phyloP scores from a whole-genome alignment of 2,888 invertebrate species.

The Epinotia demarniana region DNA sequence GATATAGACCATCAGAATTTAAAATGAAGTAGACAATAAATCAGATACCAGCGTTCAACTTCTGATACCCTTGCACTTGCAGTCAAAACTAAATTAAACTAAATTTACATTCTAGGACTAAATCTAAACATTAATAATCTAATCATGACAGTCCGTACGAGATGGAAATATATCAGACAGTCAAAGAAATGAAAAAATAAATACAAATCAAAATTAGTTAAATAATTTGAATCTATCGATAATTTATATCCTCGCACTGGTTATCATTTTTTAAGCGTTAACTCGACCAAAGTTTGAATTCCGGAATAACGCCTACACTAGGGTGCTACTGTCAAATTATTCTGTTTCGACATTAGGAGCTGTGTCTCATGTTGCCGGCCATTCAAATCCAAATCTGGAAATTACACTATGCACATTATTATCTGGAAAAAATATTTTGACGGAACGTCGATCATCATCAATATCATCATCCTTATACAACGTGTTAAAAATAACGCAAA shows the following conservation, averaged over 20 bases:
- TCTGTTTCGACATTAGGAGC: no score
- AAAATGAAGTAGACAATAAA: slow-evolving; percentile 1
- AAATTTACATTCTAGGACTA: not conserved
- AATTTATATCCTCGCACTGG: not conserved
- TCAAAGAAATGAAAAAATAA: not conserved
- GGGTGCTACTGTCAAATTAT: not conserved
- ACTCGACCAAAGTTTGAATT: not conserved
- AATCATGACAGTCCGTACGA: not conserved
- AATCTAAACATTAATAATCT: not conserved
- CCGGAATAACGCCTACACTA: not conserved
- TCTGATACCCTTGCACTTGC: not conserved
- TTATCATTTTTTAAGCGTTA: slow-evolving; percentile 1
- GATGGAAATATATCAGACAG: not conserved
- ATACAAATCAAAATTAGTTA: not conserved
- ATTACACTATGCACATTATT: no score
- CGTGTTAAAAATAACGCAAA: no score
- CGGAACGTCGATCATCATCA: no score
- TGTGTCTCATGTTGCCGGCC: no score
- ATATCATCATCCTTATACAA: no score
- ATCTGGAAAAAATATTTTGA: no score
- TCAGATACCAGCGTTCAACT: not conserved
- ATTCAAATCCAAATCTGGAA: not conserved
- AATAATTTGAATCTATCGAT: not conserved
- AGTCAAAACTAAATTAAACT: slow-evolving; percentile 1
- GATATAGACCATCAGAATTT: not conserved